phyloP scores from a whole-genome alignment of 2,888 invertebrate species.

The Acanthosepion pharaonis region DNA sequence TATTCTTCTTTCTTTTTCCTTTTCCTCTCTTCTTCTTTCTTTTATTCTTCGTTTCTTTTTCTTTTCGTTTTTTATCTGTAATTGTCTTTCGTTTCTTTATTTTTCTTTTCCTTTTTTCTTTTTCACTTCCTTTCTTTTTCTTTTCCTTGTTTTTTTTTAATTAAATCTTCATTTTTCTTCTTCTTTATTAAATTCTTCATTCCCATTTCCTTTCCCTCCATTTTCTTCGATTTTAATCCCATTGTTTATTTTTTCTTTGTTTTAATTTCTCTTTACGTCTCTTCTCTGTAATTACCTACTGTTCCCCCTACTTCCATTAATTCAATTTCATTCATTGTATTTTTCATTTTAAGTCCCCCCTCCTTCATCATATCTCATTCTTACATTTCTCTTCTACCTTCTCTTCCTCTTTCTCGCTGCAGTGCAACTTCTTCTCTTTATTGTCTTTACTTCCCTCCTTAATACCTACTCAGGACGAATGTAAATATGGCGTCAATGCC shows the following conservation, averaged over 20 bases:
- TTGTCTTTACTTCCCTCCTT: background rate
- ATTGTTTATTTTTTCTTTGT: background rate
- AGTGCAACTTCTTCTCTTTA: background rate
- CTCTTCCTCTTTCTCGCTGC: background rate
- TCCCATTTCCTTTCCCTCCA: background rate
- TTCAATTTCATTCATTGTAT: no score
- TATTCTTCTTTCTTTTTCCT: background rate
- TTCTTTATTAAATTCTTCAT: no score
- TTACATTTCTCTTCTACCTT: no score
- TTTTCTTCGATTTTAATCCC: background rate
- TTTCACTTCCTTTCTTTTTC: background rate
- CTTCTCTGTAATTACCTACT: no score
- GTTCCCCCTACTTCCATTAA: no score
- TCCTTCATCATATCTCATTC: background rate
- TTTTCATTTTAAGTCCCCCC: background rate
- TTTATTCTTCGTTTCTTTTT: background rate
- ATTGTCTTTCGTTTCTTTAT: background rate
- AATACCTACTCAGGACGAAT: background rate
- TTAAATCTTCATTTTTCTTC: no score
- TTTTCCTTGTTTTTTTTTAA: no score
- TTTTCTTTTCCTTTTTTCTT: background rate
- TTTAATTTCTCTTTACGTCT: background rate
- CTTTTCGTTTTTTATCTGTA: background rate
- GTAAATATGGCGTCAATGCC: background rate
- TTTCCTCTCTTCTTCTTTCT: background rate